phyloP scores from a whole-genome alignment of 2,113 vertebrate genomes.

The human region GRCh38 chr1:222585001-222585500 shows the following conservation, averaged over 20 bases:
- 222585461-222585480: neutral
- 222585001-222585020: neutral
- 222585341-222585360: neutral
- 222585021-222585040: neutral
- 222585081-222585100: neutral
- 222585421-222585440: neutral
- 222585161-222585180: neutral
- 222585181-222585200: neutral
- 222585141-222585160: neutral
- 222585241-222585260: neutral
- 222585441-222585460: neutral
- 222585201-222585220: neutral
- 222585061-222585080: neutral
- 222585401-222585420: neutral
- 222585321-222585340: neutral
- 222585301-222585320: neutral
- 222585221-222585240: neutral
- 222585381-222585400: neutral
- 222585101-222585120: neutral
- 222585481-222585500: too few species aligned
- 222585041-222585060: neutral
- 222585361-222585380: neutral
- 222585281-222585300: neutral
- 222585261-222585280: neutral
- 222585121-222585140: neutral